Conservation (phyloP, 92 coral and sea anemone genomes). For the Porites cylindrica region DNA sequence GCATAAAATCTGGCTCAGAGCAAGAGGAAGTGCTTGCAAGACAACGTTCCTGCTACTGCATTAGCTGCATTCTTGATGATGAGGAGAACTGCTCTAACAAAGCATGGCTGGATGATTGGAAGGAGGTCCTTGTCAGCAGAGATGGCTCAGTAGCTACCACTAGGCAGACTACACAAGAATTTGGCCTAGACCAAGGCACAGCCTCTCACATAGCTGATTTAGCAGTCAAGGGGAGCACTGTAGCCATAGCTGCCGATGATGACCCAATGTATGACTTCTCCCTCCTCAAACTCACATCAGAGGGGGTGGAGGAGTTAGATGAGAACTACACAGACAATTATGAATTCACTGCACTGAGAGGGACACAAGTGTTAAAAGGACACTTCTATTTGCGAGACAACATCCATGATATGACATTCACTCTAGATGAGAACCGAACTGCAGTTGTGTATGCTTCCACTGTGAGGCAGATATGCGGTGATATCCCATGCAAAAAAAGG, state of each 20-base stretch:
- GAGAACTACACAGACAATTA: conserved; percentile 57
- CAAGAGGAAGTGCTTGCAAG: conserved; percentile 42
- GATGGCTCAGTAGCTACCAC: conserved; percentile 64
- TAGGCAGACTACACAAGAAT: conserved; percentile 29
- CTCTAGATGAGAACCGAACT: not conserved
- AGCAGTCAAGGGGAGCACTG: not conserved
- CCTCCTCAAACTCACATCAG: conserved; percentile 61
- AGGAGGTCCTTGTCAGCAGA: conserved; percentile 43
- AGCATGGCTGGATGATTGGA: conserved; percentile 68
- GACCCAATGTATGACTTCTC: conserved; percentile 65
- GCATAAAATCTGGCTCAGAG: conserved; percentile 39
- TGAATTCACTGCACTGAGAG: conserved; percentile 23
- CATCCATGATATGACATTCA: conserved; percentile 62
- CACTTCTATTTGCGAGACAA: conserved; percentile 57
- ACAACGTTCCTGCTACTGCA: conserved; percentile 50
- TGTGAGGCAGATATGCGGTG: conserved; percentile 1
- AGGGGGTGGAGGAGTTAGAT: conserved; percentile 53
- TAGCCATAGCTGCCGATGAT: conserved; percentile 60
- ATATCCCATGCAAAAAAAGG: conserved; percentile 16
- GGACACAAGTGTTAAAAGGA: conserved; percentile 34
- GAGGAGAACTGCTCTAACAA: conserved; percentile 52
- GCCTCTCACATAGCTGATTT: conserved; percentile 20
- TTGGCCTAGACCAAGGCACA: conserved; percentile 48
- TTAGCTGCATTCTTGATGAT: conserved; percentile 51
- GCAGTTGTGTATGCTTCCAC: conserved; percentile 13